Conservation (phyloP, 2,113 vertebrate species). For the Cephalopholis sonnerati region DNA sequence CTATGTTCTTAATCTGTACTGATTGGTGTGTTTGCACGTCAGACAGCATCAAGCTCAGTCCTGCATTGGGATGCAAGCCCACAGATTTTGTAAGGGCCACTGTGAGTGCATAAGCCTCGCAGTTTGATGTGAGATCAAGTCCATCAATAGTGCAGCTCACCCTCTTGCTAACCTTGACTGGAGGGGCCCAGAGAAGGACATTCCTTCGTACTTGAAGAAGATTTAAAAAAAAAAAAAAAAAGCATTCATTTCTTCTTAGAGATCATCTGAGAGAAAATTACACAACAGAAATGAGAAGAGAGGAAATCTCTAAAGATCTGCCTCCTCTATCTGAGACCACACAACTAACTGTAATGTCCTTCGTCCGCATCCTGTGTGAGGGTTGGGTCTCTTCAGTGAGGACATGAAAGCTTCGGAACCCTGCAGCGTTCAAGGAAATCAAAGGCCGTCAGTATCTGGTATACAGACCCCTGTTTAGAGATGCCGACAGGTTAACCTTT, state of each 20-base stretch:
- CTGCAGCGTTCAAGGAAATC: conserved; percentile 72
- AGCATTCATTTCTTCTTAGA: conserved; percentile 41
- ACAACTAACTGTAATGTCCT: conserved; percentile 22
- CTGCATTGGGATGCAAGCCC: conserved; percentile 66
- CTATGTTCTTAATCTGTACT: conserved; percentile 58
- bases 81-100: conserved; percentile 40
- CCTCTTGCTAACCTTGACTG: conserved; percentile 60
- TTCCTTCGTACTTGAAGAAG: conserved; percentile 15
- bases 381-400: conserved; percentile 49
- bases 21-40: conserved; percentile 60
- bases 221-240: neutral
- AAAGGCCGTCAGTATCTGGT: conserved; percentile 67
- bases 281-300: conserved; percentile 11
- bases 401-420: conserved; percentile 66
- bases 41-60: conserved; percentile 47
- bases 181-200: conserved; percentile 14
- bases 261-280: conserved; percentile 32
- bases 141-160: conserved; percentile 66
- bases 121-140: conserved; percentile 69
- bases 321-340: neutral
- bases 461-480: conserved; percentile 73
- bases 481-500: conserved; percentile 83
- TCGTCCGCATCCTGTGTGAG: conserved; percentile 34
- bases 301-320: neutral
- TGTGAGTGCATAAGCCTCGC: conserved; percentile 53